phyloP scores from a whole-genome alignment of 2,888 invertebrate genomes.

The Cloeon dipterum region DNA sequence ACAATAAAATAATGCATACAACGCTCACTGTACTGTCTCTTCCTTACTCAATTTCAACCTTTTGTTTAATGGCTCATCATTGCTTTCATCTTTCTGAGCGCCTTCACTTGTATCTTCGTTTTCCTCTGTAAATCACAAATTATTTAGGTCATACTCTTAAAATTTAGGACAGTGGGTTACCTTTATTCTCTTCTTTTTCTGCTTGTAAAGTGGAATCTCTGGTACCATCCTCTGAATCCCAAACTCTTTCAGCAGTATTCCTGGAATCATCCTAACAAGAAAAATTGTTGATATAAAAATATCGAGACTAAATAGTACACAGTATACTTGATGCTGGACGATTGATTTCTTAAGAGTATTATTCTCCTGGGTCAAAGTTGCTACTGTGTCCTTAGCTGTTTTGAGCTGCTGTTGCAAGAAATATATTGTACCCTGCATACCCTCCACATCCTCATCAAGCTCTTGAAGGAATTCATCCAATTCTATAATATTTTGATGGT shows the following conservation, averaged over 20 bases:
- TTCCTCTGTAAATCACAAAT: background rate
- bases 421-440: slow-evolving; percentile 93
- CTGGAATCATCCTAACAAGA: background rate
- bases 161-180: too few species aligned
- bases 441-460: slow-evolving; percentile 91
- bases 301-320: too few species aligned
- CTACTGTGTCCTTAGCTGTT: slow-evolving; percentile 48
- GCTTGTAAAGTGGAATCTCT: background rate
- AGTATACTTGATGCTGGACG: background rate
- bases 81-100: too few species aligned
- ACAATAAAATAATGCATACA: too few species aligned
- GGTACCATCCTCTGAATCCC: background rate
- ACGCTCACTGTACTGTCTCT: too few species aligned
- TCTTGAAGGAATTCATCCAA: slow-evolving; percentile 88
- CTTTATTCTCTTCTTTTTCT: background rate
- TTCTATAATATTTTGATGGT: slow-evolving; percentile 39
- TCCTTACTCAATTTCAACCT: too few species aligned
- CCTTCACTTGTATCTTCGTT: background rate
- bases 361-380: slow-evolving; percentile 33
- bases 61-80: too few species aligned
- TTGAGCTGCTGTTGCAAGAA: slow-evolving; percentile 83
- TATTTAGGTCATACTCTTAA: too few species aligned
- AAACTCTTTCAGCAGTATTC: too few species aligned
- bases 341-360: slow-evolving; percentile 7
- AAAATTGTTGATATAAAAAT: too few species aligned